A percentile compares a stretch with the other conserved stretches of the same genome.
Conservation (phyloP, 2,113 vertebrate genomes). For the Phylloscopus trochilus region DNA sequence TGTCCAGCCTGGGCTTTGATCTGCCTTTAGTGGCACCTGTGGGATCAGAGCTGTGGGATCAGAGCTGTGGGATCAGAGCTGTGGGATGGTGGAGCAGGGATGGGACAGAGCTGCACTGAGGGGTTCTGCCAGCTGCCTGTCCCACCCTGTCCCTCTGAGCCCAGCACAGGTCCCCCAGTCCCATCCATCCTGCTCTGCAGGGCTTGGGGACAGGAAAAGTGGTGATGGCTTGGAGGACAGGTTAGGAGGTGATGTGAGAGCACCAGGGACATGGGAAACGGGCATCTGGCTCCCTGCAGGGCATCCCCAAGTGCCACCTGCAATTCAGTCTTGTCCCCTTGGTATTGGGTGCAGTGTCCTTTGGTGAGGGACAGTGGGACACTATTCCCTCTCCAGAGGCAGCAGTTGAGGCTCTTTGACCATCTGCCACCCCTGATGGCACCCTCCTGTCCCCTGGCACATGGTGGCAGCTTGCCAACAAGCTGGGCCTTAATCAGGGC, state of each 20-base stretch:
- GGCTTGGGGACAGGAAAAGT: not conserved
- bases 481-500: not conserved
- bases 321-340: fast-evolving
- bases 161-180: fast-evolving
- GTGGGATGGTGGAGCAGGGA: not conserved
- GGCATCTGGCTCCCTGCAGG: not conserved
- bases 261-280: not conserved
- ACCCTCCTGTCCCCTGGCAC: not conserved
- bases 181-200: not conserved
- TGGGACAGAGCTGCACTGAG: not conserved
- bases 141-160: not conserved
- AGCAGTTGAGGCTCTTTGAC: not conserved
- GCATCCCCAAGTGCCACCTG: not conserved
- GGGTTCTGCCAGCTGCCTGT: not conserved
- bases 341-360: fast-evolving
- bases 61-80: not conserved
- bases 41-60: not conserved
- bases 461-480: fast-evolving
- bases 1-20: not conserved
- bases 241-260: not conserved
- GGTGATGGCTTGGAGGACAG: not conserved
- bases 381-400: not conserved
- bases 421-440: not conserved
- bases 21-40: not conserved
- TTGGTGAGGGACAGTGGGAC: fast-evolving